Conservation (phyloP, 2,113 vertebrate genomes). For the Patagioenas fasciata region DNA sequence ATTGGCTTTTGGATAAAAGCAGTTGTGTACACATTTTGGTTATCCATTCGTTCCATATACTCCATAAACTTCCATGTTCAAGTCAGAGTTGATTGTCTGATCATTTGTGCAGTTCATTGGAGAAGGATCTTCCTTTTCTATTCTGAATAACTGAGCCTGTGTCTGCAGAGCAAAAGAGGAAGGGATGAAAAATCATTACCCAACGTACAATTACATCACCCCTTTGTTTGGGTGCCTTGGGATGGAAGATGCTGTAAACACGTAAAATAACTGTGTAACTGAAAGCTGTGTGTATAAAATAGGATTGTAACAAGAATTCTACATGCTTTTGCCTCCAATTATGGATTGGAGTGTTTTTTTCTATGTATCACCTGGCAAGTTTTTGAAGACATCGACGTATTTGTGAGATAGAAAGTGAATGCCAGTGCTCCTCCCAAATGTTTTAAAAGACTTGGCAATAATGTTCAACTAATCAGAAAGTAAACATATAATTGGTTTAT, state of each 20-base stretch:
- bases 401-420: neutral
- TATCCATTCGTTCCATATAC: neutral
- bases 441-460: neutral
- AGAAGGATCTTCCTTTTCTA: neutral
- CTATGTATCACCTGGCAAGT: neutral
- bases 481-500: neutral
- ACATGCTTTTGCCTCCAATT: neutral
- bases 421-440: neutral
- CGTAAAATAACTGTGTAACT: neutral
- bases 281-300: neutral
- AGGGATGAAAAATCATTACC: conserved; percentile 30
- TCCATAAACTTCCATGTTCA: neutral
- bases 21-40: neutral
- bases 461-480: neutral
- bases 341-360: neutral
- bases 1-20: neutral
- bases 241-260: neutral
- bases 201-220: conserved; percentile 4
- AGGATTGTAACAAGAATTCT: neutral
- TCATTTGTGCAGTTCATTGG: neutral
- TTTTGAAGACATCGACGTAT: neutral
- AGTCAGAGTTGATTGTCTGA: neutral
- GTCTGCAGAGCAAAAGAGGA: neutral
- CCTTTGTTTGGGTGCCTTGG: conserved; percentile 45
- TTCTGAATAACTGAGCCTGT: conserved; percentile 15